Conservation (phyloP, 2,797 vertebrate species). For the Echeneis naucrates region DNA sequence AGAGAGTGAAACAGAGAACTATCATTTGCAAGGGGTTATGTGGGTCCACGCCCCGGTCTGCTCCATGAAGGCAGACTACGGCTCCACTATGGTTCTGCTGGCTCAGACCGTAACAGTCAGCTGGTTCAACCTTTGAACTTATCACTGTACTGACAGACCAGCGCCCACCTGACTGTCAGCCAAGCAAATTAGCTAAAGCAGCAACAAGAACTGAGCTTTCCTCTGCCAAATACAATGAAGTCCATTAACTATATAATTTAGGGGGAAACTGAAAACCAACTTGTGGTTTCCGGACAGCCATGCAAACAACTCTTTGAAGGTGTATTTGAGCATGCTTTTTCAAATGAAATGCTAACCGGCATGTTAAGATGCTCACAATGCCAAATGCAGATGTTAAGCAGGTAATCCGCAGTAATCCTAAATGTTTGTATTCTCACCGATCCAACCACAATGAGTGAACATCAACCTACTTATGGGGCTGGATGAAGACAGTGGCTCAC, state of each 20-base stretch:
- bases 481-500: not conserved
- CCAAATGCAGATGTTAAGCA: not conserved
- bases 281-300: not conserved
- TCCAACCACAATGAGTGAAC: not conserved
- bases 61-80: constrained; percentile 47
- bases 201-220: constrained; percentile 27
- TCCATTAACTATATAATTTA: constrained; percentile 19
- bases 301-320: not conserved
- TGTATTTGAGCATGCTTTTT: not conserved
- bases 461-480: no score
- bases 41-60: constrained; percentile 45
- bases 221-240: constrained; percentile 24
- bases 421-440: not conserved
- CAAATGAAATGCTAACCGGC: not conserved
- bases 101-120: constrained; percentile 30
- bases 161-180: constrained; percentile 49
- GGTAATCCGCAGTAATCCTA: no score
- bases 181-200: constrained; percentile 24
- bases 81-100: constrained; percentile 37
- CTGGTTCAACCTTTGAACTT: constrained; percentile 42
- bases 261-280: constrained; percentile 2
- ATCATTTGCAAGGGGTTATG: constrained; percentile 29
- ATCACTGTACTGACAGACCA: constrained; percentile 34
- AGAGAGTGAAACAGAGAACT: constrained; percentile 36
- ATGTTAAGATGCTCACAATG: not conserved